Evolutionary conservation across 2,888 invertebrate genomes (phyloP).

Genomic region (Amitus sp.): DNA sequence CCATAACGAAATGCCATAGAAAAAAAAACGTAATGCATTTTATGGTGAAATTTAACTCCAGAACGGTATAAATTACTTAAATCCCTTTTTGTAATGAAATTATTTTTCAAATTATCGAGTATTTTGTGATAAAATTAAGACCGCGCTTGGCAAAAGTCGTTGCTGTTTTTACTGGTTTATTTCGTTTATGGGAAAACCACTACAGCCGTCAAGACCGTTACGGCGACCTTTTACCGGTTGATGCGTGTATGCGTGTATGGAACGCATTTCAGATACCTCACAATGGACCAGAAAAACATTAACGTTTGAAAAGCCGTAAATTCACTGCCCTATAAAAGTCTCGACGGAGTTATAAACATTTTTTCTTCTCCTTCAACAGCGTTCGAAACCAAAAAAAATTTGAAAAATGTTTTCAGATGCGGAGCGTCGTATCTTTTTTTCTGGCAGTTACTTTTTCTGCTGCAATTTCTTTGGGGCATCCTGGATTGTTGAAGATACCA

Average conservation of each 20-base stretch:
- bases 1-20: too few relatives aligned
- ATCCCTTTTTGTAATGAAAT: too few relatives aligned
- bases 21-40: too few relatives aligned
- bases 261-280: slow-evolving; percentile 26
- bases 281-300: slow-evolving; percentile 36
- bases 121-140: background rate
- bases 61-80: too few relatives aligned
- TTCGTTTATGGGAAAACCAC: slow-evolving; percentile 29
- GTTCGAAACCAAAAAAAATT: background rate
- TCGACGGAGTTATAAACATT: too few relatives aligned
- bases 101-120: background rate
- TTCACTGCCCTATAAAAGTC: background rate
- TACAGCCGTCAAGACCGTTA: slow-evolving; percentile 39
- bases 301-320: slow-evolving; percentile 11
- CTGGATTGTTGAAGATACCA: slow-evolving; percentile 73
- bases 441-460: too few relatives aligned
- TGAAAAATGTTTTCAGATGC: slow-evolving; percentile 42
- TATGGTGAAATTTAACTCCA: too few relatives aligned
- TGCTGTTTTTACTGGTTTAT: slow-evolving; percentile 8
- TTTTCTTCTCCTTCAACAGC: too few relatives aligned
- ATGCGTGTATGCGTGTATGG: slow-evolving; percentile 31
- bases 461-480: slow-evolving; percentile 52
- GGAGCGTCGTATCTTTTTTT: slow-evolving; percentile 11
- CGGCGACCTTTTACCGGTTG: slow-evolving; percentile 36
- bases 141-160: background rate